A percentile compares a stretch with the other conserved stretches of the same genome.
phyloP scores from a whole-genome alignment of 2,797 vertebrate species.

The Pygocentrus nattereri region DNA sequence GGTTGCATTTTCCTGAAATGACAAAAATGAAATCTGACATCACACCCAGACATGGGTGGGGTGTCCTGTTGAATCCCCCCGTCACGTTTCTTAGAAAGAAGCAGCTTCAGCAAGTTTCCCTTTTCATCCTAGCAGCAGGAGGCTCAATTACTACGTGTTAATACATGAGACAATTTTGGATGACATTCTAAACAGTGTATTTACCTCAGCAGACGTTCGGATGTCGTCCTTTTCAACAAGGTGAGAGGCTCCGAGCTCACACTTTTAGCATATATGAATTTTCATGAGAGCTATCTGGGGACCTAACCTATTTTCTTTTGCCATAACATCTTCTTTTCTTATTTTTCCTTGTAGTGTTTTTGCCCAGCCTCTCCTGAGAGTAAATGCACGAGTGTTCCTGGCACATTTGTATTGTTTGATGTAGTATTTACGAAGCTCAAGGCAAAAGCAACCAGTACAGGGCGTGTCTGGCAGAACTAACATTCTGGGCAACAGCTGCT shows the following conservation, averaged over 20 bases:
- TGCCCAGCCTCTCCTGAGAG: constrained; percentile 30
- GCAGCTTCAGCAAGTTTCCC: constrained; percentile 30
- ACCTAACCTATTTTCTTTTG: constrained; percentile 67
- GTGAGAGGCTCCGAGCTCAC: constrained; percentile 51
- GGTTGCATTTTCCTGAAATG: constrained; percentile 9
- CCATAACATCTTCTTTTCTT: constrained; percentile 34
- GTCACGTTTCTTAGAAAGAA: neutral
- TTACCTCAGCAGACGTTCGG: constrained; percentile 24
- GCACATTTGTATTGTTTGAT: constrained; percentile 39
- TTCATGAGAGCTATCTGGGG: constrained; percentile 60
- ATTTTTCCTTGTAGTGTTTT: constrained; percentile 16
- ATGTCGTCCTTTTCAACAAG: constrained; percentile 52
- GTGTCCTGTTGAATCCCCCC: neutral
- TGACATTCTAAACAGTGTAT: constrained; percentile 20
- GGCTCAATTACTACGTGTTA: constrained; percentile 30
- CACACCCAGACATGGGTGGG: constrained; percentile 26
- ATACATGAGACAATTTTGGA: constrained; percentile 6
- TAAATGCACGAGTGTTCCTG: constrained; percentile 15
- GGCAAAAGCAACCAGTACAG: neutral
- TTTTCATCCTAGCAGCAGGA: constrained; percentile 22
- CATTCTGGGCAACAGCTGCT: constrained; percentile 30
- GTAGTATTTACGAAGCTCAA: constrained; percentile 29
- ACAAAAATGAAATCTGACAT: constrained; percentile 47
- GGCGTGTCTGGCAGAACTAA: constrained; percentile 33
- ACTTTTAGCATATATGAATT: constrained; percentile 67